Percentiles rank a stretch among this genome's conserved stretches.
These are phyloP conservation scores for Argynnis bischoffii DNA, from an alignment of 2,888 invertebrate genomes.

Conservation along the genomic window DNA sequence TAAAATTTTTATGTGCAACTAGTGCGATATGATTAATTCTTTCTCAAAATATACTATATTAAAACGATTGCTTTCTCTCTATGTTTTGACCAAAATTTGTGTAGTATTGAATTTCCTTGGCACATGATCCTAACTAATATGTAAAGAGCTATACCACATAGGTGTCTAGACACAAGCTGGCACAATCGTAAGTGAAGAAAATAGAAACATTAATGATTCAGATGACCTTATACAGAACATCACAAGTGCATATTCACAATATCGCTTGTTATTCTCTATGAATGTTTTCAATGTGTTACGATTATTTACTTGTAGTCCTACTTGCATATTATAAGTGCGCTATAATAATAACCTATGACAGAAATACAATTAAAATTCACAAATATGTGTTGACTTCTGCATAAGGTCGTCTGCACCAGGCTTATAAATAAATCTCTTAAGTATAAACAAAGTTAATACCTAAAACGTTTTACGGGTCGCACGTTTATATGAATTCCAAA, in stretches of 20 bases:
- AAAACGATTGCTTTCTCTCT: not conserved
- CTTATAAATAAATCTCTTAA: conserved; percentile 24
- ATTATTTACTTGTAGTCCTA: conserved; percentile 13
- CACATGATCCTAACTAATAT: conserved; percentile 32
- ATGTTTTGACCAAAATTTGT: conserved; percentile 5
- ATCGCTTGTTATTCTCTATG: conserved; percentile 14
- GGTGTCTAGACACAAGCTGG: conserved; percentile 27
- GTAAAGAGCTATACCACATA: conserved; percentile 32
- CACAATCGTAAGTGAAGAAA: conserved; percentile 26
- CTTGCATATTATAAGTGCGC: conserved; percentile 15
- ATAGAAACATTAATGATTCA: conserved; percentile 25
- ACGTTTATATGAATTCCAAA: conserved; percentile 42
- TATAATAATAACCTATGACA: conserved; percentile 3
- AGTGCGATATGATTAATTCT: conserved; percentile 2
- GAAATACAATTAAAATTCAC: conserved; percentile 15
- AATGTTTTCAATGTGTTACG: conserved; percentile 13
- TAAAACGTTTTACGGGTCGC: conserved; percentile 24
- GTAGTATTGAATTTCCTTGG: conserved; percentile 29
- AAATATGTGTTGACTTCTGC: conserved; percentile 15
- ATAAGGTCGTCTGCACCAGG: conserved; percentile 25
- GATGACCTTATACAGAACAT: conserved; percentile 30
- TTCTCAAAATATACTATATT: not conserved
- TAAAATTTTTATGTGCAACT: not conserved
- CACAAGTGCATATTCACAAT: conserved; percentile 12
- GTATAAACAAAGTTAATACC: conserved; percentile 28